phyloP scores from a whole-genome alignment of 1,140 invertebrate species.

The Cotesia chilonis region DNA sequence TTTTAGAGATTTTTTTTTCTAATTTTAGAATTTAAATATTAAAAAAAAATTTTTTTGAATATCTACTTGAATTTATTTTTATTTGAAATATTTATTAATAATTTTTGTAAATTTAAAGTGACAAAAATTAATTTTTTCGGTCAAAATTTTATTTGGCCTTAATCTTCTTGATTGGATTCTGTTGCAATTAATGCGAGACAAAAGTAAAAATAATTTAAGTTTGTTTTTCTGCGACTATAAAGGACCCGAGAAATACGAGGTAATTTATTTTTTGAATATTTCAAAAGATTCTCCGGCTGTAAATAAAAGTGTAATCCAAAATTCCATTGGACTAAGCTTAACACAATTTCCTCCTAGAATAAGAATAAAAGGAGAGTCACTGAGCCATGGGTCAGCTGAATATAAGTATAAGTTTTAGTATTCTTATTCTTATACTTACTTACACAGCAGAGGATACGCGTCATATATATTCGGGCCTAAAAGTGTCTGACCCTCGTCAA shows the following conservation, averaged over 20 bases:
- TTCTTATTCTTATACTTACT: too few relatives aligned
- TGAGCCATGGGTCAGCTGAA: conserved; percentile 15
- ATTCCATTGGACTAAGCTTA: neutral
- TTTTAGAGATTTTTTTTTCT: neutral
- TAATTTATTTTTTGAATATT: neutral
- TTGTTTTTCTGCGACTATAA: neutral
- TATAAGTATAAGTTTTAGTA: too few relatives aligned
- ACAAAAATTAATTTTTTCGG: too few relatives aligned
- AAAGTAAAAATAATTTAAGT: too few relatives aligned
- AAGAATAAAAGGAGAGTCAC: conserved; percentile 23
- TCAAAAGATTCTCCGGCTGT: neutral
- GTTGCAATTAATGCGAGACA: too few relatives aligned
- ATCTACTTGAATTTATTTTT: too few relatives aligned
- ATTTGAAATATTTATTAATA: too few relatives aligned
- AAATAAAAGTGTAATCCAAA: neutral
- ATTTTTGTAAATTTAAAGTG: too few relatives aligned
- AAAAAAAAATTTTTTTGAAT: too few relatives aligned
- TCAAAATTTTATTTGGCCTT: too few relatives aligned
- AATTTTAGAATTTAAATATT: neutral
- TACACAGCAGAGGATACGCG: conserved; percentile 3
- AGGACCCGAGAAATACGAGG: neutral
- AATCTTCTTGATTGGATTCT: too few relatives aligned
- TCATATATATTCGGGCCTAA: conserved; percentile 1
- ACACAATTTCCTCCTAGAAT: neutral
- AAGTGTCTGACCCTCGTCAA: conserved; percentile 38